Percentiles rank a stretch among this genome's conserved stretches.
Conservation (phyloP, 2,797 vertebrate genomes). For the Nyctibius grandis region DNA sequence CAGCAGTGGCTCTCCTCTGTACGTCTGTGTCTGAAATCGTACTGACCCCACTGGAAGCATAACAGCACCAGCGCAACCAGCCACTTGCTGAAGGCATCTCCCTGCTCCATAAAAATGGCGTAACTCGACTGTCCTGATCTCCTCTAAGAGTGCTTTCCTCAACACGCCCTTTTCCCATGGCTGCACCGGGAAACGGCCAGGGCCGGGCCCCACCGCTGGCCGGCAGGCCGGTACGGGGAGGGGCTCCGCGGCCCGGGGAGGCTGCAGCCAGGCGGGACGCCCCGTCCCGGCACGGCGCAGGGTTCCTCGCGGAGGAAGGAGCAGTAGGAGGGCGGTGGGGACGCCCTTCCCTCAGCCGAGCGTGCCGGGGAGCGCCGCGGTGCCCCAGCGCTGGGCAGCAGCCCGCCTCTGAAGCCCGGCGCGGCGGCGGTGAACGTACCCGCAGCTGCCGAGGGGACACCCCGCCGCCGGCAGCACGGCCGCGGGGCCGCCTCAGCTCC, state of each 20-base stretch:
- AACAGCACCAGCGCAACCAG: rapidly evolving
- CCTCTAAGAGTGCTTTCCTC: rapidly evolving
- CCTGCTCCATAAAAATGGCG: rapidly evolving
- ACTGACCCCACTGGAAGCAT: rapidly evolving
- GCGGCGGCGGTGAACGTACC: too few species aligned
- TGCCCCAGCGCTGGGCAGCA: too few species aligned
- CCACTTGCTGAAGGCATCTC: rapidly evolving
- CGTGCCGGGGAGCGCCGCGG: neutral
- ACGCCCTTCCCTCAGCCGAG: neutral
- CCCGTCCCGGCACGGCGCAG: rapidly evolving
- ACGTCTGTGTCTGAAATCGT: rapidly evolving
- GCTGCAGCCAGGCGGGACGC: neutral
- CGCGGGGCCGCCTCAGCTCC: neutral
- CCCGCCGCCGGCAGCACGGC: too few species aligned
- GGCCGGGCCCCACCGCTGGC: neutral
- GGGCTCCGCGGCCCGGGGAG: too few species aligned
- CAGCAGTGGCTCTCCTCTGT: neutral
- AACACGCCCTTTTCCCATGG: rapidly evolving
- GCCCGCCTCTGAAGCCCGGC: neutral
- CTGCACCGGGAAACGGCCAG: rapidly evolving
- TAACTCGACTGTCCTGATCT: rapidly evolving
- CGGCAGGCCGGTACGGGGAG: too few species aligned
- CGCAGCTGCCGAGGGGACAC: neutral
- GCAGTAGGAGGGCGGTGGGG: too few species aligned
- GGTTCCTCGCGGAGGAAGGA: neutral